These are phyloP conservation scores for Thereva nobilitata DNA, from an alignment of 2,888 invertebrate genomes.

Conservation along the genomic window DNA sequence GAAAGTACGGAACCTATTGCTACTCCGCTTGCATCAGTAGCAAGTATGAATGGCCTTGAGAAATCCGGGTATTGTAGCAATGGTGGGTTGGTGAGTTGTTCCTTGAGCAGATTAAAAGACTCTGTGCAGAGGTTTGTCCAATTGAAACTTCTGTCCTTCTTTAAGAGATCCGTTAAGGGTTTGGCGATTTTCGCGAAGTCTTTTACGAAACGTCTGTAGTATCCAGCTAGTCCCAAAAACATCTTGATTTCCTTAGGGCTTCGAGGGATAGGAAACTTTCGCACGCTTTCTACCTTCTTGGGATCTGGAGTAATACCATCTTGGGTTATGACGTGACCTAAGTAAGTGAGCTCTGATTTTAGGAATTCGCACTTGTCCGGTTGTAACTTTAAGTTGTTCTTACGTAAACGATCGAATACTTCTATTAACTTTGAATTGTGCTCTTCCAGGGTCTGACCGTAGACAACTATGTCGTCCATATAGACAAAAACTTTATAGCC, in stretches of 20 bases:
- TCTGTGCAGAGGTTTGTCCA: no score
- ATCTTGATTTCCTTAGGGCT: slow-evolving; percentile 44
- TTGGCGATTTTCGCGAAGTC: slow-evolving; percentile 32
- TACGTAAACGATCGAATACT: slow-evolving; percentile 44
- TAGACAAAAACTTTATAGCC: slow-evolving; percentile 37
- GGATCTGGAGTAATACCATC: slow-evolving; percentile 42
- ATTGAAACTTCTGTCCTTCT: slow-evolving; percentile 12
- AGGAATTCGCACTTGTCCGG: slow-evolving; percentile 45
- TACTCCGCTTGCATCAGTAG: slow-evolving; percentile 46
- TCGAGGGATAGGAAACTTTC: slow-evolving; percentile 38
- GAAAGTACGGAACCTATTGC: slow-evolving; percentile 45
- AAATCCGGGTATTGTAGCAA: slow-evolving; percentile 52
- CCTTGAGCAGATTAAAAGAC: slow-evolving; percentile 23
- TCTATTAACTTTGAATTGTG: slow-evolving; percentile 43
- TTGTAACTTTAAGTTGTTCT: slow-evolving; percentile 45
- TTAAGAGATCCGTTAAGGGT: slow-evolving; percentile 24
- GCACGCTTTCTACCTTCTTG: slow-evolving; percentile 17
- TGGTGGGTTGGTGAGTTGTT: slow-evolving; percentile 43
- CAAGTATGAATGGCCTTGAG: slow-evolving; percentile 44
- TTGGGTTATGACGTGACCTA: slow-evolving; percentile 48
- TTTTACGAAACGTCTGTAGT: slow-evolving; percentile 38
- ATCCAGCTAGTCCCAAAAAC: slow-evolving; percentile 44
- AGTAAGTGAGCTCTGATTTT: slow-evolving; percentile 37
- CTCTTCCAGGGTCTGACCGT: slow-evolving; percentile 45
- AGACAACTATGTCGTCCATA: slow-evolving; percentile 51